Percentiles rank a stretch among this genome's conserved stretches.
These are phyloP conservation scores for Aphidius ervi DNA, from an alignment of 1,140 invertebrate species.

Conservation along the genomic window DNA sequence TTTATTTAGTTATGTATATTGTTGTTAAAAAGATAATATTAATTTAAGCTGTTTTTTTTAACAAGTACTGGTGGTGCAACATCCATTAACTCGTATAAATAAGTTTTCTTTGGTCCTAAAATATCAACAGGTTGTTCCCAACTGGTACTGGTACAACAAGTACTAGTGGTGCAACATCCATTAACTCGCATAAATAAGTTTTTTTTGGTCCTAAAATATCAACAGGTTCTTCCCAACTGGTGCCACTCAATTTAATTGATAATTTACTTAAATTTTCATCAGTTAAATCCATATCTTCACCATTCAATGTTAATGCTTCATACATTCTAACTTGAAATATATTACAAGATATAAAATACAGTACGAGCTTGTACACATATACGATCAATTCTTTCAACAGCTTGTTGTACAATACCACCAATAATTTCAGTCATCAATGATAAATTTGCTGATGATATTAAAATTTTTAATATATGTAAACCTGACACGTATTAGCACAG, in stretches of 20 bases:
- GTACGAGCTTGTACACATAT: constrained; percentile 80
- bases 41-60: constrained; percentile 28
- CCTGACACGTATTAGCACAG: no score
- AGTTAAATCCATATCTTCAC: constrained; percentile 66
- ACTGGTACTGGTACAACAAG: no score
- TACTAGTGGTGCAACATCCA: constrained; percentile 74
- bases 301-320: constrained; percentile 79
- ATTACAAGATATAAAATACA: constrained; percentile 75
- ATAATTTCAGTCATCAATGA: constrained; percentile 58
- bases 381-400: constrained; percentile 90
- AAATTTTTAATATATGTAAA: constrained; percentile 51
- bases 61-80: constrained; percentile 65
- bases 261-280: constrained; percentile 69
- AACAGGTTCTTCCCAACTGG: constrained; percentile 75
- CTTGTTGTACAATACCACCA: constrained; percentile 75
- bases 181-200: constrained; percentile 76
- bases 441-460: constrained; percentile 41
- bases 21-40: constrained; percentile 4
- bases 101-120: constrained; percentile 75
- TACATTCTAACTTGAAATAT: constrained; percentile 76
- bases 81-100: constrained; percentile 74
- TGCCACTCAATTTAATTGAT: constrained; percentile 73
- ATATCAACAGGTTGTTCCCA: constrained; percentile 73
- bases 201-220: constrained; percentile 71
- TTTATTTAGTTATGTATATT: not conserved